Evolutionary conservation across 2,888 invertebrate genomes (phyloP), one percentile per base, ranked within the genome.

Genomic region (Colletes collaris): DNA sequence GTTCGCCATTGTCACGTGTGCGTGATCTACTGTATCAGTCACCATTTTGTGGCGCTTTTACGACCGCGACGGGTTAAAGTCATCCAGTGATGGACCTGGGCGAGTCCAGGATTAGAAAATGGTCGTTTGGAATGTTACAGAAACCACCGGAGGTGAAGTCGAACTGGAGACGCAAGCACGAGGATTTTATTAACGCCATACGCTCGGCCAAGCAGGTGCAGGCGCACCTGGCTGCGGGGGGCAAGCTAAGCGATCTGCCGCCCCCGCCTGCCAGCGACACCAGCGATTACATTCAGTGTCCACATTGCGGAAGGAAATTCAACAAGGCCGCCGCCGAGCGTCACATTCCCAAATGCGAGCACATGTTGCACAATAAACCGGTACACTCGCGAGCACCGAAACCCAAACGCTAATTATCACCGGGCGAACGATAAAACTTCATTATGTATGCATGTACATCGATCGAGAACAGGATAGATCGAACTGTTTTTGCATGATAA

Each of bases 111-210:
- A 2, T 46, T 8, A 46, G 8, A 46, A 46, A 3, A 52, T 75
- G 40, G 52, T 68, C 46, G 59, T 16, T 80, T 63, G 56, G 16
- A 40, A 53, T 77, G 79, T 88, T 86, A 67, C 83, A 91, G 91
- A 90, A 89, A 82, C 11, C 75, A 55, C 67, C 90, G 8, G 85
- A 87, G 64, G 72, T 80, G 11, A 89, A 90, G 58, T 95, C 93
- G 86, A 97, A 96, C 93, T 99, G 99, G 99, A 95, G 98, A 4
- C 95, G 96, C 91, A 97, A 98, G 88, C 99, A 99, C 94, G 97
- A 98, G 92, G 98, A 98, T 89, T 99, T 99, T 93, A 97, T 99
- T 84, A 94, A 95, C 78, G 96, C 98, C 2, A 98, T 99, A 83
- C 95, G 98, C 55, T 97, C 97, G 7, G 99, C 99, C 3, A 98